Conservation (phyloP, 2,113 vertebrate species). For the Paratilapia polleni region DNA sequence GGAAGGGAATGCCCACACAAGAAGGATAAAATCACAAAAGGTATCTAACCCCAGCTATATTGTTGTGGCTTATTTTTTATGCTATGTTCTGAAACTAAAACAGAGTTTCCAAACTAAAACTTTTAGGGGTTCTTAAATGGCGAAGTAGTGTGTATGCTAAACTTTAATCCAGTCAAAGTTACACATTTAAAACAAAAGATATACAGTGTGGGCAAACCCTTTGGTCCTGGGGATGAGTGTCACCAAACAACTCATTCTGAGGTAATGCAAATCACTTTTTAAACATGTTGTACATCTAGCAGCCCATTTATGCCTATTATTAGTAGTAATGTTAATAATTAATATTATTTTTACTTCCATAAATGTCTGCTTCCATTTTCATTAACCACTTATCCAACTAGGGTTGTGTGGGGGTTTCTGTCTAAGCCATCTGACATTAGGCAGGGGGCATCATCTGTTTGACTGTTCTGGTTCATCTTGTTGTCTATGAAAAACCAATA, state of each 20-base stretch:
- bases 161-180: background rate
- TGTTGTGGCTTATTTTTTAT: background rate
- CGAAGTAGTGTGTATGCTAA: too few species aligned
- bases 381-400: background rate
- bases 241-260: conserved; percentile 1
- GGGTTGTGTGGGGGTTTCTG: background rate
- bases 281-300: background rate
- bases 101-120: background rate
- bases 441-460: background rate
- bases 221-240: background rate
- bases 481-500: background rate
- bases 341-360: too few species aligned
- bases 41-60: background rate
- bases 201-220: background rate
- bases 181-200: background rate
- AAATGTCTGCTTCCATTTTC: too few species aligned
- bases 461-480: background rate
- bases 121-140: background rate
- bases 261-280: background rate
- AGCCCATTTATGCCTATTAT: too few species aligned
- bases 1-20: background rate
- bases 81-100: background rate
- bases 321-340: too few species aligned
- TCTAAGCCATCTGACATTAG: background rate
- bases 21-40: background rate